Conservation (phyloP, 2,888 invertebrate genomes). For the Dendrolimus houi region DNA sequence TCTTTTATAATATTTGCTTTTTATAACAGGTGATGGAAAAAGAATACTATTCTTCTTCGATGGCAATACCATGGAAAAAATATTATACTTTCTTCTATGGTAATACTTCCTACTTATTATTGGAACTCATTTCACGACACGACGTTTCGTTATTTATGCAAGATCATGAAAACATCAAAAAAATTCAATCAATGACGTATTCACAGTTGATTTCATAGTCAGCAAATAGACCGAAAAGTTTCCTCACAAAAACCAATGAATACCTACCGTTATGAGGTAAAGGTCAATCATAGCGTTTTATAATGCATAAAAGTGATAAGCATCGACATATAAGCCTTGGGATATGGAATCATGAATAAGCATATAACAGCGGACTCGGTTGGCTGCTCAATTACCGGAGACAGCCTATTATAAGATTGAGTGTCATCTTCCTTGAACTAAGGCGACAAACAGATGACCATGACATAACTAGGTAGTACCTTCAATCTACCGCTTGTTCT, state of each 20-base stretch:
- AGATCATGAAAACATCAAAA: background rate
- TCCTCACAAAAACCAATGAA: constrained; percentile 16
- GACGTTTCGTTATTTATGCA: background rate
- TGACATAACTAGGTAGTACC: constrained; percentile 1
- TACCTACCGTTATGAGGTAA: constrained; percentile 18
- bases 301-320: background rate
- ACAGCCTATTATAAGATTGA: constrained; percentile 33
- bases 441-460: constrained; percentile 4
- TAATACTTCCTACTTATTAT: no score
- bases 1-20: no score
- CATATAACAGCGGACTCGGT: constrained; percentile 5
- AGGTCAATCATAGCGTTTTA: constrained; percentile 5
- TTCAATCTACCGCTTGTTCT: background rate
- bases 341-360: background rate
- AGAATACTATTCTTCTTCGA: no score
- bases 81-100: no score
- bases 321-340: background rate
- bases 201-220: constrained; percentile 14
- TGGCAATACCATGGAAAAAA: no score
- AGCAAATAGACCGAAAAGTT: constrained; percentile 24
- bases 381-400: constrained; percentile 41
- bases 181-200: background rate
- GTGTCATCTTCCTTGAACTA: constrained; percentile 32
- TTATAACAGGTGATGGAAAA: no score
- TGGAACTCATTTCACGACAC: background rate